Base-by-base conservation (phyloP, 1,140 invertebrate genomes). In the Drosophila novamexicana region DNA sequence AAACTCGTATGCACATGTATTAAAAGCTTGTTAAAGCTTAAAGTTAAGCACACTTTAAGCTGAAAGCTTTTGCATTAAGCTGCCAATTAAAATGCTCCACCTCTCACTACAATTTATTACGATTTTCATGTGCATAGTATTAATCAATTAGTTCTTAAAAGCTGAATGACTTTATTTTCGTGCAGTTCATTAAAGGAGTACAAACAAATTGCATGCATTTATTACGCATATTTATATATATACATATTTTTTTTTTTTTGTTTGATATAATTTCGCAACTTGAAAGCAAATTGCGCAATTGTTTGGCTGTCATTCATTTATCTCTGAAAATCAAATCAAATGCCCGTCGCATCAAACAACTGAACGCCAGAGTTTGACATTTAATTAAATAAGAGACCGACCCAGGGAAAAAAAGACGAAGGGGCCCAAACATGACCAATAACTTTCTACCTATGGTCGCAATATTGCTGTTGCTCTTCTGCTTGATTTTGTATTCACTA, bases 301-400 rank as follows among this genome's bases (percentile, higher is more conserved):
- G 66, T 62, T 74, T 63, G 71, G 16, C 58, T 50, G 42, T 47
- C 42, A 42, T 18, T 69, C n/a, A 16, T 73, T 65, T 75, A 62
- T 84, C 78, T 77, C 78, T 70, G 64, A 75, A 86, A 81, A 78
- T 77, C 73, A 71, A 63, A 79, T 88, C 83, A 79, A 89, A 89
- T 74, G 68, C 54, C 53, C 40, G 63, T 53, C 32, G 50, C 49
- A 39, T 49, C 59, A 75, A 52, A 50, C 61, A 78, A 77, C 65
- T 57, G 63, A 61, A 72, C 63, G 57, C 57, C 75, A 79, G 49
- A 64, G 70, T 72, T 84, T 88, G 84, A 88, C 84, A 88, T 89
- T 89, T 88, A 89, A 88, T 88, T 88, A 88, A 88, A 88, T 88
- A 82, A 86, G 76, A 74, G 73, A 34, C 52, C 49, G 47, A 65